These are phyloP conservation scores for Bungarus multicinctus DNA, from an alignment of 2,113 vertebrate genomes.

Conservation along the genomic window DNA sequence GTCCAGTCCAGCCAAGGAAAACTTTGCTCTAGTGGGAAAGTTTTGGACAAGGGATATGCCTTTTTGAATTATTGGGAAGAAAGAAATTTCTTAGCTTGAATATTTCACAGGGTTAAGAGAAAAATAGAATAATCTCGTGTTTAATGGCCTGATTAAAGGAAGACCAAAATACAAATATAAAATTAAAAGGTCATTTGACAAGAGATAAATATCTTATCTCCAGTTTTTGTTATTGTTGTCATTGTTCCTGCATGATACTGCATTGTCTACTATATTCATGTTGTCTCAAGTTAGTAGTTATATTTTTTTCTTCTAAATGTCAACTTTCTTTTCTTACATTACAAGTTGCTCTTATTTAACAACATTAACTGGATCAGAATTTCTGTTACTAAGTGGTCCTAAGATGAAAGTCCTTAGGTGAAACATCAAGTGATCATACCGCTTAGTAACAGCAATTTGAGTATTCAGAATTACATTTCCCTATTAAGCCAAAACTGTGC, in stretches of 20 bases:
- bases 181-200: background rate
- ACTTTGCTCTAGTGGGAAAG: background rate
- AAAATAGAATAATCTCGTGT: background rate
- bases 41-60: background rate
- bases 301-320: background rate
- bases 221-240: background rate
- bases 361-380: background rate
- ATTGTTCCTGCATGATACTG: background rate
- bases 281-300: background rate
- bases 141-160: background rate
- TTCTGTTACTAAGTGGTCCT: background rate
- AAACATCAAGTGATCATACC: background rate
- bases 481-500: background rate
- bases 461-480: background rate
- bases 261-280: background rate
- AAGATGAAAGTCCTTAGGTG: background rate
- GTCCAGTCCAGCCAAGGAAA: background rate
- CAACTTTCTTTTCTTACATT: background rate
- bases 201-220: background rate
- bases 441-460: background rate
- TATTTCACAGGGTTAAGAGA: background rate
- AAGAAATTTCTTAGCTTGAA: background rate
- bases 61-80: background rate
- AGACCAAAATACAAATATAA: background rate
- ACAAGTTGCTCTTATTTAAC: background rate